A percentile compares a stretch with the other conserved stretches of the same genome.
Conservation (phyloP, 2,888 invertebrate species). For the Macrosiphum euphorbiae region DNA sequence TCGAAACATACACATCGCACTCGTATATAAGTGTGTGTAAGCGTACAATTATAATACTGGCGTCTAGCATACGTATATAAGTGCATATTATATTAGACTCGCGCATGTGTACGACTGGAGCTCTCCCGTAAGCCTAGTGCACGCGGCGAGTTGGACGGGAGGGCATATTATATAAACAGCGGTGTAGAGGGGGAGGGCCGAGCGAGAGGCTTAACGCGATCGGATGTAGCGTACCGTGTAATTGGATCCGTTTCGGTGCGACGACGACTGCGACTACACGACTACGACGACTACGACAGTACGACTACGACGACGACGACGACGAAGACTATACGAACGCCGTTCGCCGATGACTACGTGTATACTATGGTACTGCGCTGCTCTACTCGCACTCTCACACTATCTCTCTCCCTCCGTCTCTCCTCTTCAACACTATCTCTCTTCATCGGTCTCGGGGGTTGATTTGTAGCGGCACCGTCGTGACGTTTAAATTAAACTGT, state of each 20-base stretch:
- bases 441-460: constrained; percentile 32
- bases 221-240: constrained; percentile 63
- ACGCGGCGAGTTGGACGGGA: not conserved
- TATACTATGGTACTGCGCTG: not conserved
- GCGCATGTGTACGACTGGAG: not conserved
- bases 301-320: not conserved
- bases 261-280: constrained; percentile 39
- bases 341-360: not conserved
- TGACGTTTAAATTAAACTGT: constrained; percentile 61
- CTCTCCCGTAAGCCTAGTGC: not conserved
- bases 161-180: not conserved
- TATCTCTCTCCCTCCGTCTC: not conserved
- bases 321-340: not conserved
- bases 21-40: not conserved
- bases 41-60: not conserved
- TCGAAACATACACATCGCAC: not conserved
- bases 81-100: not conserved
- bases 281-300: not conserved
- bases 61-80: not conserved
- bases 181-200: not conserved
- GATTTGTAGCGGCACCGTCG: constrained; percentile 56
- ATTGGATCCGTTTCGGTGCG: constrained; percentile 63
- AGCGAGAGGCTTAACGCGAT: constrained; percentile 42
- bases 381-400: not conserved
- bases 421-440: constrained; percentile 50